Evolutionary conservation across 2,797 vertebrate species (phyloP).

Genomic region (Fundulus diaphanus): DNA sequence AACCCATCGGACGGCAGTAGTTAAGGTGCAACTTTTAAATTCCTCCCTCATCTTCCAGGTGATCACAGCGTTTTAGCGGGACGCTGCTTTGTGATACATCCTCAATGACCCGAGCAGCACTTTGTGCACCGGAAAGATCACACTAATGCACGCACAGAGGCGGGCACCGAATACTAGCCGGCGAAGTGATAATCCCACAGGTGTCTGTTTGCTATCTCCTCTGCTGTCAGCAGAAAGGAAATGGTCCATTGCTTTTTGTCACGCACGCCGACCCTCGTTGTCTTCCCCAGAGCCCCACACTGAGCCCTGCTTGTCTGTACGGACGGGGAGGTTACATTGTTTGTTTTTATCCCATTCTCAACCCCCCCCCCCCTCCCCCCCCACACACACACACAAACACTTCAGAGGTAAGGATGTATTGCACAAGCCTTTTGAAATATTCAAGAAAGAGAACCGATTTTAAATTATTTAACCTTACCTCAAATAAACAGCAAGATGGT

Average conservation of each 20-base stretch:
- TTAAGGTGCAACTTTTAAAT: conserved; percentile 16
- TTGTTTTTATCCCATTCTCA: conserved; percentile 2
- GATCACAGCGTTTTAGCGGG: conserved; percentile 26
- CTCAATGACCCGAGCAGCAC: conserved; percentile 16
- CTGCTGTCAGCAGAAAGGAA: conserved; percentile 43
- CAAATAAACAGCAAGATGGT: background rate
- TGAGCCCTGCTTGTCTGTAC: conserved; percentile 28
- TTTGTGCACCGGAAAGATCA: conserved; percentile 9
- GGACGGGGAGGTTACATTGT: conserved; percentile 12
- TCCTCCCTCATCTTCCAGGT: conserved; percentile 1
- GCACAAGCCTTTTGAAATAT: background rate
- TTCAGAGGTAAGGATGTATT: too few species aligned
- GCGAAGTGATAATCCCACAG: conserved; percentile 42
- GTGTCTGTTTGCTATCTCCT: conserved; percentile 34
- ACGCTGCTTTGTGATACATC: conserved; percentile 7
- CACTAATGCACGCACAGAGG: background rate
- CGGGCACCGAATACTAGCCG: conserved; percentile 9
- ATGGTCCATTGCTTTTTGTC: conserved; percentile 57
- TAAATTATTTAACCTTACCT: background rate
- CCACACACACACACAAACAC: too few species aligned
- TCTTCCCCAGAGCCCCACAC: conserved; percentile 38
- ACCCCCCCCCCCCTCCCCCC: too few species aligned
- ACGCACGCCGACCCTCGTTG: conserved; percentile 52
- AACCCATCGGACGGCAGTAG: background rate
- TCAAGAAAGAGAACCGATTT: background rate